A percentile compares a stretch with the other conserved stretches of the same genome.
Evolutionary conservation across 2,113 vertebrate genomes (phyloP).

Genomic region (Triplophysa rosa): DNA sequence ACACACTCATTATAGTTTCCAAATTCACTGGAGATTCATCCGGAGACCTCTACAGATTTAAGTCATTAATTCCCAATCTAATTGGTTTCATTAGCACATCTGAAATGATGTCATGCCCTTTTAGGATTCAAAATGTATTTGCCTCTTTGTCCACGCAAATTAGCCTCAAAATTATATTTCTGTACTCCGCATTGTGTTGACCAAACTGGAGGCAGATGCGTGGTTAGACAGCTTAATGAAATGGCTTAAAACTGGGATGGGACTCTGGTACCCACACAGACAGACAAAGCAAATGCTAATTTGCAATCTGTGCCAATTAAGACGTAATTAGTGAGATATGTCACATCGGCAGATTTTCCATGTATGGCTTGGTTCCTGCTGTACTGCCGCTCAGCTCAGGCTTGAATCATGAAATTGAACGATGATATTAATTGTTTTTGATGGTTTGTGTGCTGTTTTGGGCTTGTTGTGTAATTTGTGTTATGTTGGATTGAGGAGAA

Average conservation of each 20-base stretch:
- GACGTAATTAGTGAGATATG: slow-evolving; percentile 56
- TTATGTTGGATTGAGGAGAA: slow-evolving; percentile 23
- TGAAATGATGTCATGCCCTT: slow-evolving; percentile 71
- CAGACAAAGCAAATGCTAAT: slow-evolving; percentile 66
- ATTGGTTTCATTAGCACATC: slow-evolving; percentile 74
- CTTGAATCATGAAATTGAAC: slow-evolving; percentile 5
- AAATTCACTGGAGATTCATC: slow-evolving; percentile 59
- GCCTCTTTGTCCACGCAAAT: slow-evolving; percentile 68
- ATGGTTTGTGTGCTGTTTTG: slow-evolving; percentile 5
- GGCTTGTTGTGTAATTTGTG: neutral
- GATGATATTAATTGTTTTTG: neutral
- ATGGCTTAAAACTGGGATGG: slow-evolving; percentile 65
- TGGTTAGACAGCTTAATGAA: slow-evolving; percentile 67
- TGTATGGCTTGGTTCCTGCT: neutral
- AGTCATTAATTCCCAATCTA: slow-evolving; percentile 73
- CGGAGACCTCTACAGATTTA: slow-evolving; percentile 57
- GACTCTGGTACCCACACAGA: slow-evolving; percentile 62
- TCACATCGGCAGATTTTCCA: slow-evolving; percentile 50
- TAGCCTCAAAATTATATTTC: slow-evolving; percentile 63
- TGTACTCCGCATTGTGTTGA: slow-evolving; percentile 11
- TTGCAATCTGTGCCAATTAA: slow-evolving; percentile 73
- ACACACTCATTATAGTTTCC: slow-evolving; percentile 58
- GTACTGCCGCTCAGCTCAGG: neutral
- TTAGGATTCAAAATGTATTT: slow-evolving; percentile 65
- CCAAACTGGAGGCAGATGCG: slow-evolving; percentile 24